Evolutionary conservation across 2,888 invertebrate genomes (phyloP).

Genomic region (Caenorhabditis sp.): DNA sequence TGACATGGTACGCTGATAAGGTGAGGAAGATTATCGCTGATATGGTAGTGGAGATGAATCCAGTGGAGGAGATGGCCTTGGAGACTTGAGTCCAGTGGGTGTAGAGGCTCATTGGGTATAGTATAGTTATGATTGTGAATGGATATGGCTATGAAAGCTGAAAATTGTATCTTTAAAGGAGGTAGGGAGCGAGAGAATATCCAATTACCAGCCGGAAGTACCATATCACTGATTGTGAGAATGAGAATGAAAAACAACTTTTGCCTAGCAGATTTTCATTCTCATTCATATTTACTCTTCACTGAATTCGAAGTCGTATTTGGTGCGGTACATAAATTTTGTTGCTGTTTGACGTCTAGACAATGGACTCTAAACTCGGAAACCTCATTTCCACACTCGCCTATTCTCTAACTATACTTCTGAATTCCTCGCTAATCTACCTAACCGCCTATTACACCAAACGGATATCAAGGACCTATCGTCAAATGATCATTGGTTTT

Average conservation of each 20-base stretch:
- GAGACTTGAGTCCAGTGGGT: slow-evolving; percentile 13
- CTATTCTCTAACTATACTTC: background rate
- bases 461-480: slow-evolving; percentile 26
- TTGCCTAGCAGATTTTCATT: too few relatives aligned
- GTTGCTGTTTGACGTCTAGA: too few relatives aligned
- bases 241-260: too few relatives aligned
- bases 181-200: too few relatives aligned
- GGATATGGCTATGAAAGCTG: too few relatives aligned
- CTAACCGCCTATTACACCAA: slow-evolving; percentile 17
- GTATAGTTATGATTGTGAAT: background rate
- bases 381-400: slow-evolving; percentile 13
- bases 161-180: too few relatives aligned
- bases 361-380: slow-evolving; percentile 20
- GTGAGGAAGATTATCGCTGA: slow-evolving; percentile 14
- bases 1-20: slow-evolving; percentile 15
- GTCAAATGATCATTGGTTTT: slow-evolving; percentile 19
- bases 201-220: too few relatives aligned
- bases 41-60: slow-evolving; percentile 31
- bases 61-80: slow-evolving; percentile 24
- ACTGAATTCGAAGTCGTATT: too few relatives aligned
- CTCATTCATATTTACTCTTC: too few relatives aligned
- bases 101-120: slow-evolving; percentile 3
- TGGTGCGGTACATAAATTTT: too few relatives aligned
- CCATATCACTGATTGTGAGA: too few relatives aligned
- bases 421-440: slow-evolving; percentile 19